phyloP scores from a whole-genome alignment of 2,797 vertebrate genomes.

The Cuniculus paca region DNA sequence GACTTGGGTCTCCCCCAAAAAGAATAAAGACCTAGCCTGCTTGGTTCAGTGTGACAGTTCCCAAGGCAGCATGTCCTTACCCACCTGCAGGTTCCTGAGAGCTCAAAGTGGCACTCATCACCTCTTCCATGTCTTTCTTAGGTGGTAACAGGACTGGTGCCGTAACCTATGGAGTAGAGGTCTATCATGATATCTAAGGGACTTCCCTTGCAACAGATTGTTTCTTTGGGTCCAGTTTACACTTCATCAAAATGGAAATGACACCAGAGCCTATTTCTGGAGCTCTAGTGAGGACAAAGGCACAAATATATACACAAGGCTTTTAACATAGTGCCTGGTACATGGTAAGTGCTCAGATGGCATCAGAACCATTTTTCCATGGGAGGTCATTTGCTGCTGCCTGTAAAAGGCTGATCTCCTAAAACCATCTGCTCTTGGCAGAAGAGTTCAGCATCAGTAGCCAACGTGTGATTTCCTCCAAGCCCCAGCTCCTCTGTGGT shows the following conservation, averaged over 20 bases:
- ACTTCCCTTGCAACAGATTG: background rate
- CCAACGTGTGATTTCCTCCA: background rate
- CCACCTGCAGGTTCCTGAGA: background rate
- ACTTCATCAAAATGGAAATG: background rate
- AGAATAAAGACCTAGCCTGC: background rate
- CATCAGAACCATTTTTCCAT: background rate
- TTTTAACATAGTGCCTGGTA: background rate
- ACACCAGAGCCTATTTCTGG: background rate
- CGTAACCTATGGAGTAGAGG: background rate
- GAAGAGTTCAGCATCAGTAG: background rate
- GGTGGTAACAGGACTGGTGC: background rate
- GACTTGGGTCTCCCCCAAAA: background rate
- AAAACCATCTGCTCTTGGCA: constrained; percentile 41
- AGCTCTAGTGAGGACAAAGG: background rate
- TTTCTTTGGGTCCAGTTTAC: background rate
- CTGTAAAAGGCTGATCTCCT: constrained; percentile 2
- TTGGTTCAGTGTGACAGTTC: background rate
- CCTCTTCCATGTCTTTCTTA: background rate
- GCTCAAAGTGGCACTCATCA: background rate
- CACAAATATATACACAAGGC: background rate
- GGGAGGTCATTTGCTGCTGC: background rate
- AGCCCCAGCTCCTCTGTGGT: background rate
- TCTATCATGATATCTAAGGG: background rate
- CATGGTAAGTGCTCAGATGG: background rate
- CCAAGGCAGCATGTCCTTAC: background rate